Evolutionary conservation across 1,140 invertebrate genomes (phyloP).

Genomic region (Pachyrhynchus sulphureomaculatus): DNA sequence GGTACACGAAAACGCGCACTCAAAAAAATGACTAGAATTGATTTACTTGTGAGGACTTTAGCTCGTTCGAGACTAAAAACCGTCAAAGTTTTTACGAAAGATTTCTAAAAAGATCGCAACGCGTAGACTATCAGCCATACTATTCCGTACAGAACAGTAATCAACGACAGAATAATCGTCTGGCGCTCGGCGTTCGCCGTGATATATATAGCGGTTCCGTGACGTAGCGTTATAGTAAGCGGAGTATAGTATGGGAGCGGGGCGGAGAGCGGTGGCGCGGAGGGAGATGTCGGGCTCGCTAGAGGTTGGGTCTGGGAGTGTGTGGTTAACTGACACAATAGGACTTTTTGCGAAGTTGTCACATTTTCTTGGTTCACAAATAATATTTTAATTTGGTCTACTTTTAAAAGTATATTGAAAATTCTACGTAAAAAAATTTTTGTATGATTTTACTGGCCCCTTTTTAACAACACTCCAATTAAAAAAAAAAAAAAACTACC

Average conservation of each 20-base stretch:
- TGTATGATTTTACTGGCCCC: no score
- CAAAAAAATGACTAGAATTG: conserved; percentile 20
- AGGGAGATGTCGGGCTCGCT: background rate
- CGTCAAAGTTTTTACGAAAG: conserved; percentile 16
- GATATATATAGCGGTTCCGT: conserved; percentile 1
- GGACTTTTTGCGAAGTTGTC: no score
- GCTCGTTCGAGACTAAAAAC: conserved; percentile 4
- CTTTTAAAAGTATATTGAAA: no score
- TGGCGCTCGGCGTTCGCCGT: background rate
- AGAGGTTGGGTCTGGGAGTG: no score
- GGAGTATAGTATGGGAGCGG: background rate
- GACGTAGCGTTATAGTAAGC: conserved; percentile 4
- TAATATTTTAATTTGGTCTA: no score
- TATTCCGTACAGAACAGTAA: conserved; percentile 1
- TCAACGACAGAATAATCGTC: conserved; percentile 5
- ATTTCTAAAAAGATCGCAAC: conserved; percentile 14
- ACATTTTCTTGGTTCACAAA: no score
- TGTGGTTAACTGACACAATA: no score
- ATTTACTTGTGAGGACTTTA: background rate
- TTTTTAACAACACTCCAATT: no score
- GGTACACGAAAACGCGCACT: conserved; percentile 6
- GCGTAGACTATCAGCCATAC: conserved; percentile 25
- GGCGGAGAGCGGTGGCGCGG: background rate
- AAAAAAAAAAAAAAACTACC: no score
- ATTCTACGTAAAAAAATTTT: no score